These are phyloP conservation scores for Edolisoma coerulescens DNA, from an alignment of 2,113 vertebrate genomes.

Conservation along the genomic window DNA sequence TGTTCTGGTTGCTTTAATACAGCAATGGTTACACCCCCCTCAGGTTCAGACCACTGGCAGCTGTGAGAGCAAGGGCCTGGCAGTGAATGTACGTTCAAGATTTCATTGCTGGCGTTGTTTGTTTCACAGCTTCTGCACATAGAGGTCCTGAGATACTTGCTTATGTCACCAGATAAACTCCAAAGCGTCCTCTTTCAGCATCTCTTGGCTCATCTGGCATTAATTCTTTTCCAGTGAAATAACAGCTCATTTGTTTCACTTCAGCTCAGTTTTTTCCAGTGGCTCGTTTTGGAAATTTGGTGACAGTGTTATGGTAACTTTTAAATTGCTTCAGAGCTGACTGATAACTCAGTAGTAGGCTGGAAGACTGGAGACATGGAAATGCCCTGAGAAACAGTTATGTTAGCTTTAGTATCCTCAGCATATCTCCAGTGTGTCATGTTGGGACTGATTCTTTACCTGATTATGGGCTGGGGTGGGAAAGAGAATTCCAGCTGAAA, in stretches of 20 bases:
- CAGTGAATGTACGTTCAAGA: not conserved
- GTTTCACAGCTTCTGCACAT: not conserved
- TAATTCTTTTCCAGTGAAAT: constrained; percentile 27
- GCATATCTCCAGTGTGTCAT: not conserved
- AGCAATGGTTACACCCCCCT: not conserved
- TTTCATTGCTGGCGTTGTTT: not conserved
- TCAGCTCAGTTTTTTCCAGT: constrained; percentile 4
- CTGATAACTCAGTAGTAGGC: not conserved
- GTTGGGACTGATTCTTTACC: not conserved
- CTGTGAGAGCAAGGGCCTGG: not conserved
- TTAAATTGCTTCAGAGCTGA: not conserved
- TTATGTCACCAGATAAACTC: not conserved
- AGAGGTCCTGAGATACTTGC: not conserved
- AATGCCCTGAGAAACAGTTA: not conserved
- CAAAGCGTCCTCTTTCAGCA: not conserved
- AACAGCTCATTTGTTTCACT: not conserved
- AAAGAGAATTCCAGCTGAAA: not conserved
- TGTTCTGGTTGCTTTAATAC: not conserved
- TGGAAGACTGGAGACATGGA: not conserved
- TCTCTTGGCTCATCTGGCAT: not conserved
- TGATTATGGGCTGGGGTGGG: constrained; percentile 2
- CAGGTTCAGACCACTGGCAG: not conserved
- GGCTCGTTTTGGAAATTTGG: not conserved
- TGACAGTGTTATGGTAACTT: not conserved
- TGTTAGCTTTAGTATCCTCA: not conserved